A percentile compares a stretch with the other conserved stretches of the same genome.
Conservation (phyloP, 2,797 vertebrate species). For the Bufotes viridis region DNA sequence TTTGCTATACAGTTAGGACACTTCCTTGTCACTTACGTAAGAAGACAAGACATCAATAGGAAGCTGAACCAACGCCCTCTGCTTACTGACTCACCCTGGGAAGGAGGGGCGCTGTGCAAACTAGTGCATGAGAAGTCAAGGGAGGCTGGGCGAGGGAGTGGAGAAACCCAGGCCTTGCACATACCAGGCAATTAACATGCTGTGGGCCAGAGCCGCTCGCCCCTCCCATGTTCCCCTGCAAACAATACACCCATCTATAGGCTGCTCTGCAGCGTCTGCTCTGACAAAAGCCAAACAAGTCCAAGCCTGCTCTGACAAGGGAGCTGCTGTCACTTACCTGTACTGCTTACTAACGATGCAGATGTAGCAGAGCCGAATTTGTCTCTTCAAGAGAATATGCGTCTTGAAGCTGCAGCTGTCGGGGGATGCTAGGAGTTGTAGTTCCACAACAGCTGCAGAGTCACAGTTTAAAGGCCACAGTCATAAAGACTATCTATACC, state of each 20-base stretch:
- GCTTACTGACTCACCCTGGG: conserved; percentile 23
- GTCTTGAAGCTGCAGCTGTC: too few relatives aligned
- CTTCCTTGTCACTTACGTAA: conserved; percentile 27
- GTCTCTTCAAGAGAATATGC: not conserved
- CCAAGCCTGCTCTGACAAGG: not conserved
- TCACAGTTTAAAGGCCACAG: not conserved
- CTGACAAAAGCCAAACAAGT: not conserved
- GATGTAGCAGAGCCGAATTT: not conserved
- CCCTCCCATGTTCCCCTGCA: not conserved
- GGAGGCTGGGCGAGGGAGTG: not conserved
- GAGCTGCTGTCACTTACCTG: not conserved
- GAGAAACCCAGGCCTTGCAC: not conserved
- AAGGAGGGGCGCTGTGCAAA: not conserved
- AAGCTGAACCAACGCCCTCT: conserved; percentile 41
- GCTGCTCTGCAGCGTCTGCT: not conserved
- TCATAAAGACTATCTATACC: not conserved
- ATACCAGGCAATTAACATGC: conserved; percentile 16
- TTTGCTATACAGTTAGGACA: conserved; percentile 18
- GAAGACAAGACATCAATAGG: not conserved
- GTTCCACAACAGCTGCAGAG: not conserved
- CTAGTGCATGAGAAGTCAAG: not conserved
- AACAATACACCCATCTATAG: not conserved
- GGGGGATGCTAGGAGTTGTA: not conserved
- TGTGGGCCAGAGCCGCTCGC: not conserved
- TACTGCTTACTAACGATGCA: not conserved